phyloP scores from a whole-genome alignment of 2,113 vertebrate species.

The Nerophis ophidion region DNA sequence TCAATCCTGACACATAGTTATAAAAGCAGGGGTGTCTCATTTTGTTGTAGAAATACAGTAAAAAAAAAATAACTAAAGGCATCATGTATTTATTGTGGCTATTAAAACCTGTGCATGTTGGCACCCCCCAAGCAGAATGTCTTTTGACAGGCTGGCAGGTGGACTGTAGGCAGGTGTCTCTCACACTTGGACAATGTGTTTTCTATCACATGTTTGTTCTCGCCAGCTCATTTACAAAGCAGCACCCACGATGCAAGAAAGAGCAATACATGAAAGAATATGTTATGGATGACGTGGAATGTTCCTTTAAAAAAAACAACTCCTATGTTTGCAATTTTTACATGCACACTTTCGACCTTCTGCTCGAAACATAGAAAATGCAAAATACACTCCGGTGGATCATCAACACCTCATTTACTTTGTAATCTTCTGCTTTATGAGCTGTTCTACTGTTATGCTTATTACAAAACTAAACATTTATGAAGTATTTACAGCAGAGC shows the following conservation, averaged over 20 bases:
- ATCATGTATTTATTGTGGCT: too few species aligned
- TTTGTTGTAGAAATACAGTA: too few species aligned
- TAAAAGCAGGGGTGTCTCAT: too few species aligned
- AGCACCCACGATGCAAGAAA: background rate
- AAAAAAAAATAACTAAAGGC: too few species aligned
- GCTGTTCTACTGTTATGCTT: background rate
- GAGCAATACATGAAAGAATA: background rate
- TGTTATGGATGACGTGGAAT: background rate
- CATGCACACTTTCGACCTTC: background rate
- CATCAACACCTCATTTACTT: constrained; percentile 8
- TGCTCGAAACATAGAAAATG: background rate
- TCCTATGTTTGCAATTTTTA: background rate
- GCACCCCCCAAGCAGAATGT: background rate
- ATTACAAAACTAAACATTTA: constrained; percentile 3
- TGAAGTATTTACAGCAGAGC: constrained; percentile 5
- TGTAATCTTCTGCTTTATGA: background rate
- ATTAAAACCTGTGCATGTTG: background rate
- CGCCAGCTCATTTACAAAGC: background rate
- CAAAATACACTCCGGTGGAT: background rate
- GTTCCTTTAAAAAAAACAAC: background rate
- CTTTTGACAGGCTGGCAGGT: background rate
- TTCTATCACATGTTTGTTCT: background rate
- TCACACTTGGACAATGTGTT: background rate
- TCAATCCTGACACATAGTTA: too few species aligned
- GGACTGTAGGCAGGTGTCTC: background rate